phyloP scores from a whole-genome alignment of 2,797 vertebrate species.

The Astyanax mexicanus region DNA sequence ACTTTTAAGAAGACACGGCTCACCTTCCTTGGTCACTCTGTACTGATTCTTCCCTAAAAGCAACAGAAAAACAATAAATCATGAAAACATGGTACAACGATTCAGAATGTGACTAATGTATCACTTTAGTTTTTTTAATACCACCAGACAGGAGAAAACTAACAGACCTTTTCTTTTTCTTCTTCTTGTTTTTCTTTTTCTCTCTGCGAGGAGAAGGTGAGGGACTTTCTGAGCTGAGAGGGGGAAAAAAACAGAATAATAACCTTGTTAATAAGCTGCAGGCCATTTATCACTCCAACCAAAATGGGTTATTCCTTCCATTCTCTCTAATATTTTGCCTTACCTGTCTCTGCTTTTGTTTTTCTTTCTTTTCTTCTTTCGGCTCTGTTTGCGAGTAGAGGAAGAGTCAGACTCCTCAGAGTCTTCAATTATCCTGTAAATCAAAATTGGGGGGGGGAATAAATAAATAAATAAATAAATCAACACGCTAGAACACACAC shows the following conservation, averaged over 20 bases:
- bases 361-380: constrained; percentile 87
- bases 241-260: not conserved
- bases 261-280: not conserved
- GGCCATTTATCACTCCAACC: too few species aligned
- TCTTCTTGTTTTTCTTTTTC: constrained; percentile 78
- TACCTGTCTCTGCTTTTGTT: constrained; percentile 80
- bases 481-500: too few species aligned
- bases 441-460: too few species aligned
- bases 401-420: constrained; percentile 84
- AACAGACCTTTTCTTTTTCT: constrained; percentile 75
- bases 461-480: too few species aligned
- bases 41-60: constrained; percentile 71
- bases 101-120: too few species aligned
- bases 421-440: constrained; percentile 79
- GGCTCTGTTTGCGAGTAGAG: constrained; percentile 83
- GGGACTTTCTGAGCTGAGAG: constrained; percentile 74
- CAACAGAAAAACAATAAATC: too few species aligned
- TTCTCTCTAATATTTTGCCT: not conserved
- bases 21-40: constrained; percentile 70
- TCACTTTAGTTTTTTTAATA: too few species aligned
- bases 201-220: constrained; percentile 74
- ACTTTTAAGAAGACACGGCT: constrained; percentile 1
- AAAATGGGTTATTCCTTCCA: not conserved
- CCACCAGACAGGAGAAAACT: too few species aligned
- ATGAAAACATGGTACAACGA: too few species aligned